Conservation (phyloP, 2,797 vertebrate species). For the Catamblyrhynchus diadema region DNA sequence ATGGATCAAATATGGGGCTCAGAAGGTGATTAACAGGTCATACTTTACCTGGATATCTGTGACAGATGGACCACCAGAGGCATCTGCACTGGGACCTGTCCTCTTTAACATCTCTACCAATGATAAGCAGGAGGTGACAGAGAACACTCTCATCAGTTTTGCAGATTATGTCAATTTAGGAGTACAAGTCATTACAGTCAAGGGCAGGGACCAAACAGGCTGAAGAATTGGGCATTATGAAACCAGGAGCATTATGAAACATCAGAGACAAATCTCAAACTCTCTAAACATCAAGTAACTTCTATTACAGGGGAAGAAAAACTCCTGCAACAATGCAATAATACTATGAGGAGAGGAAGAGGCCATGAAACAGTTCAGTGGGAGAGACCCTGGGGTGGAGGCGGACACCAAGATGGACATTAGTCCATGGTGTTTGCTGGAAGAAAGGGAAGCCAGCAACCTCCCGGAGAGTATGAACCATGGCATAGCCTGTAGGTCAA, state of each 20-base stretch:
- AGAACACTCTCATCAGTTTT: background rate
- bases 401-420: background rate
- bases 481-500: accelerated
- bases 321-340: background rate
- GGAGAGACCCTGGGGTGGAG: background rate
- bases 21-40: background rate
- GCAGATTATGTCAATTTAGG: background rate
- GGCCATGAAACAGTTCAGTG: background rate
- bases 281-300: background rate
- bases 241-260: background rate
- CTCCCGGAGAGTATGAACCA: background rate
- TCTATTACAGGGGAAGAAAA: accelerated
- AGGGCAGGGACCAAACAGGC: background rate
- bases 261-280: background rate
- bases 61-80: background rate
- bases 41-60: background rate
- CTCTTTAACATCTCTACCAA: background rate
- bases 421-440: background rate
- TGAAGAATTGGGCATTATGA: background rate
- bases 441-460: background rate
- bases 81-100: background rate
- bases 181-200: background rate
- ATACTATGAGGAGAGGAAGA: background rate
- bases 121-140: background rate
- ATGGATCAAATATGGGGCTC: background rate